These are phyloP conservation scores for Ctenodactylus gundi DNA, from an alignment of 2,113 vertebrate species.

Conservation along the genomic window DNA sequence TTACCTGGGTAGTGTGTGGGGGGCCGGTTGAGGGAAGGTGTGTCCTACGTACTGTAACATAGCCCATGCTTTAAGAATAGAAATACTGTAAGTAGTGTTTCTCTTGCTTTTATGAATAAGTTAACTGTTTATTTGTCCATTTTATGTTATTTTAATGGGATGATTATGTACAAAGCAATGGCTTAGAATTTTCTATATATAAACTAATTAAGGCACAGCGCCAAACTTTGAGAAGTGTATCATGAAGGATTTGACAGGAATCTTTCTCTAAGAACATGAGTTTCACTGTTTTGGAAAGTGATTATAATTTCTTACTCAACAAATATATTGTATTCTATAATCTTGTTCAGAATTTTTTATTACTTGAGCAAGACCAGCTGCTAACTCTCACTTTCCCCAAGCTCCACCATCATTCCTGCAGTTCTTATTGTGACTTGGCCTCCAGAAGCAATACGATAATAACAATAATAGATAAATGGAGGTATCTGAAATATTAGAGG, in stretches of 20 bases:
- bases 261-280: not conserved
- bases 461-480: not conserved
- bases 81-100: not conserved
- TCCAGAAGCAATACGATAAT: not conserved
- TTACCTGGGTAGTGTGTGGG: not conserved
- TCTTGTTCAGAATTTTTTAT: not conserved
- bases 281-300: not conserved
- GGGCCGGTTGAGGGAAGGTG: not conserved
- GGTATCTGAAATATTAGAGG: not conserved
- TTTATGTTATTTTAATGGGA: not conserved
- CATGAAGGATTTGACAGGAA: not conserved
- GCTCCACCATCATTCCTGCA: not conserved
- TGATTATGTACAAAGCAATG: not conserved
- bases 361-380: not conserved
- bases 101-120: not conserved
- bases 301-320: not conserved
- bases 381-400: not conserved
- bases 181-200: not conserved
- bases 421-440: not conserved
- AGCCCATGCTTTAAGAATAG: not conserved
- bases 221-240: not conserved
- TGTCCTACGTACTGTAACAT: not conserved
- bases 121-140: not conserved
- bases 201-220: not conserved
- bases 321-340: not conserved